phyloP scores from a whole-genome alignment of 92 coral and sea anemone genomes.

The Phenganax stokvisi region DNA sequence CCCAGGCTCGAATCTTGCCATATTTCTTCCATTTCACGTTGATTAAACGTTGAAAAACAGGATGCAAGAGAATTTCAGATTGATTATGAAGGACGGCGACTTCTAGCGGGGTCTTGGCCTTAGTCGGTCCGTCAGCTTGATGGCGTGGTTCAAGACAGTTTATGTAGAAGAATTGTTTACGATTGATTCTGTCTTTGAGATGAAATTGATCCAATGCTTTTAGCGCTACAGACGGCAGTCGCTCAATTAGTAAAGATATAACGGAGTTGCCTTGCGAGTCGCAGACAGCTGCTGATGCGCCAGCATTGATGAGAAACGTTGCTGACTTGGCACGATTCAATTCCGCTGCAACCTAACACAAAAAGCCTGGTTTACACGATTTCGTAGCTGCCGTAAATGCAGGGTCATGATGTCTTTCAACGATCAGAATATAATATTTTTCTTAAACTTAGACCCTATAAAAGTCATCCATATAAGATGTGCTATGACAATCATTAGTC shows the following conservation, averaged over 20 bases:
- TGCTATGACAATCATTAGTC: too few species aligned
- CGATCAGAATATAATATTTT: too few species aligned
- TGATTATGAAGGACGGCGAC: conserved; percentile 60
- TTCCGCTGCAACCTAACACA: conserved; percentile 34
- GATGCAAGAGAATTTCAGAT: conserved; percentile 67
- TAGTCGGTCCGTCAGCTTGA: conserved; percentile 36
- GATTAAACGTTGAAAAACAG: conserved; percentile 63
- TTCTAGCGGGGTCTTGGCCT: conserved; percentile 65
- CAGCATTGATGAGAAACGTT: conserved; percentile 32
- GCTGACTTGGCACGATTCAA: conserved; percentile 37
- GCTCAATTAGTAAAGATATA: conserved; percentile 30
- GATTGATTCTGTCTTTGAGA: conserved; percentile 62
- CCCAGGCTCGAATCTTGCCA: conserved; percentile 62
- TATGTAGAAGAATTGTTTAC: conserved; percentile 62
- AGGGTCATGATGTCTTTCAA: neutral
- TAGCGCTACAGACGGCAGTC: conserved; percentile 48
- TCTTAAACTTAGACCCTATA: too few species aligned
- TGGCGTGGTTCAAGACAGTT: conserved; percentile 57
- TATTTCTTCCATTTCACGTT: conserved; percentile 71
- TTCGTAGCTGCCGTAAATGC: neutral
- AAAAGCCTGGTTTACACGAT: neutral
- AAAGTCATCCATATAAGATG: neutral
- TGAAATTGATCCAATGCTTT: conserved; percentile 77
- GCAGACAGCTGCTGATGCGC: conserved; percentile 34
- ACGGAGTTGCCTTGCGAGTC: conserved; percentile 37